Evolutionary conservation across 2,888 invertebrate species (phyloP), one percentile per base, ranked within the genome.

Genomic region (Netelia melanura): DNA sequence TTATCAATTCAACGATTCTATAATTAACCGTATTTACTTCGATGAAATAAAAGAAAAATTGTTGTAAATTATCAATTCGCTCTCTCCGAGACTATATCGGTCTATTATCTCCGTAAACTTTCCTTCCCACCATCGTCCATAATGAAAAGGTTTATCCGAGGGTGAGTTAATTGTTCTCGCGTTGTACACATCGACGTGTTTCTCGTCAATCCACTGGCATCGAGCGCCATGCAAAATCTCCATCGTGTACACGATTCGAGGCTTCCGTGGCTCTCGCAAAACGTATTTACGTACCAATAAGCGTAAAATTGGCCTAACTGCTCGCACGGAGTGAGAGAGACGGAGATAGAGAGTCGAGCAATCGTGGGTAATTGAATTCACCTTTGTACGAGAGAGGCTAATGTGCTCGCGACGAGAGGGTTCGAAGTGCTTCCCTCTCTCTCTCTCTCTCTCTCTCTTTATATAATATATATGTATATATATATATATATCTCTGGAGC

Each of bases 341-440:
- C 88, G 78, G 81, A 44, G 80, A 56, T 61, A 81, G 84, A 61
- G 90, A 91, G 88, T 87, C 88, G 88, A 91, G 91, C 92, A 92
- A 93, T 93, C 91, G 89, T 89, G 91, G 88, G 90, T 93, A 93
- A 93, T 93, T 93, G 91, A 93, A 93, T 93, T 91, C 91, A 92
- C 91, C 92, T 91, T 92, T 91, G 92, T 89, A 88, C 88, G 87
- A 84, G 86, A 88, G 88, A 85, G 89, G 87, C 87, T 78, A 52
- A 78, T 74, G 68, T 30, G 71, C 68, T 81, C 77, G 61, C 78
- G 72, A 38, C 38, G 58, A 58, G 38, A 78, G 77, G 78, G 77
- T 81, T 76, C 76, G 64, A 64, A 78, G 62, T 11, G 25, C 48
- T 52, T n/a, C 23, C 56, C 25, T 48, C 38, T 14, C 30, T 43